Conservation (phyloP, 2,888 invertebrate genomes). For the Coenonympha glycerion region DNA sequence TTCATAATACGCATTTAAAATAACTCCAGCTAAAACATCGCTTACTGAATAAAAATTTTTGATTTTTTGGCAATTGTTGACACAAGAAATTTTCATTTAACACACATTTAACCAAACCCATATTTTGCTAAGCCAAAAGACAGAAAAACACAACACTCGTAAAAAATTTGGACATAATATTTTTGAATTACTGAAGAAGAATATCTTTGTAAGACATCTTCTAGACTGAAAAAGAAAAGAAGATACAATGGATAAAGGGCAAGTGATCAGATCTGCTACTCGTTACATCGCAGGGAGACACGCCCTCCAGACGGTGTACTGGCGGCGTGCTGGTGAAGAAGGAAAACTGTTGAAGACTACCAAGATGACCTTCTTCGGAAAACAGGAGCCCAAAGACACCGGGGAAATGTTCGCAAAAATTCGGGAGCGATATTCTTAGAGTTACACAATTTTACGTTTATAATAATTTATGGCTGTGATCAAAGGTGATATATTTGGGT, state of each 20-base stretch:
- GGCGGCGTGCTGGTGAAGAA: slow-evolving; percentile 75
- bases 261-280: slow-evolving; percentile 61
- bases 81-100: no score
- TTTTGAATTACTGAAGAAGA: no score
- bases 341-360: slow-evolving; percentile 74
- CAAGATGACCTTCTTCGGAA: slow-evolving; percentile 75
- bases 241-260: slow-evolving; percentile 62
- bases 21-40: no score
- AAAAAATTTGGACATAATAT: no score
- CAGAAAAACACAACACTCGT: no score
- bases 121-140: no score
- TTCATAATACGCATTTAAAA: no score
- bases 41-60: no score
- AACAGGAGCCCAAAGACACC: slow-evolving; percentile 60
- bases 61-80: no score
- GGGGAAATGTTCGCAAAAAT: slow-evolving; percentile 65
- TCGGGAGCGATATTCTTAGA: slow-evolving; percentile 52
- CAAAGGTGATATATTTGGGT: neutral
- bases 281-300: slow-evolving; percentile 83
- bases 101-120: no score
- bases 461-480: neutral
- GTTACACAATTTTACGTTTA: neutral
- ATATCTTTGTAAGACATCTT: no score
- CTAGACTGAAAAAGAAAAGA: neutral
- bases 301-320: slow-evolving; percentile 85